phyloP scores from a whole-genome alignment of 2,797 vertebrate species.

The Necrosyrtes monachus region DNA sequence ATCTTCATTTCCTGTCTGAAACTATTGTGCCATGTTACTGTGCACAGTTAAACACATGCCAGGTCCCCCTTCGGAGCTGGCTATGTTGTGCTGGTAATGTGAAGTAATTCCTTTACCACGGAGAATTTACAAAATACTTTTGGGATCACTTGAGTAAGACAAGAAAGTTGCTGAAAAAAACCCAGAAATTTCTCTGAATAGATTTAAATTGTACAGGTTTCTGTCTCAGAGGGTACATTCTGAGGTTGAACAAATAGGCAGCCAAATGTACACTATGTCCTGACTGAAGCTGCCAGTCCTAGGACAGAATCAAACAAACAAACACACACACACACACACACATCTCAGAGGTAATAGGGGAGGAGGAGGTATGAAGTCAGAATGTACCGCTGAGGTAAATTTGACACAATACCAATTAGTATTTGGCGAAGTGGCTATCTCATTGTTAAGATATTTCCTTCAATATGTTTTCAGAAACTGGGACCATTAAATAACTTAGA shows the following conservation, averaged over 20 bases:
- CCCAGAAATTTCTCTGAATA: not conserved
- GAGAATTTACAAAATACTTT: not conserved
- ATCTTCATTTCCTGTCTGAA: constrained; percentile 35
- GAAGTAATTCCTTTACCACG: not conserved
- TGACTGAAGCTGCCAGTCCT: constrained; percentile 37
- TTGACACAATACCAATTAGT: constrained; percentile 76
- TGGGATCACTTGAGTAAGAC: not conserved
- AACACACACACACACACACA: constrained; percentile 46
- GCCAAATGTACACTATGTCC: constrained; percentile 42
- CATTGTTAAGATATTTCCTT: constrained; percentile 83
- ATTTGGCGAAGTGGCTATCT: constrained; percentile 74
- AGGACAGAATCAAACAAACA: constrained; percentile 60
- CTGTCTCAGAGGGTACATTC: not conserved
- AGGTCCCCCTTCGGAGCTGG: not conserved
- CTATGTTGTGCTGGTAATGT: not conserved
- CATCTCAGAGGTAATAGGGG: constrained; percentile 35
- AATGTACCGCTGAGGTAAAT: constrained; percentile 62
- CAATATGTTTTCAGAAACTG: constrained; percentile 79
- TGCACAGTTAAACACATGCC: not conserved
- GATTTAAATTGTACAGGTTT: not conserved
- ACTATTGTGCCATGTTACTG: not conserved
- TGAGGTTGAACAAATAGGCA: not conserved
- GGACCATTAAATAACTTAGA: constrained; percentile 74
- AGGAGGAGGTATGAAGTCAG: constrained; percentile 70
- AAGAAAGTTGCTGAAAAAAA: not conserved